Base-by-base conservation (phyloP, 2,888 invertebrate genomes). In the Drosophila heteroneura region DNA sequence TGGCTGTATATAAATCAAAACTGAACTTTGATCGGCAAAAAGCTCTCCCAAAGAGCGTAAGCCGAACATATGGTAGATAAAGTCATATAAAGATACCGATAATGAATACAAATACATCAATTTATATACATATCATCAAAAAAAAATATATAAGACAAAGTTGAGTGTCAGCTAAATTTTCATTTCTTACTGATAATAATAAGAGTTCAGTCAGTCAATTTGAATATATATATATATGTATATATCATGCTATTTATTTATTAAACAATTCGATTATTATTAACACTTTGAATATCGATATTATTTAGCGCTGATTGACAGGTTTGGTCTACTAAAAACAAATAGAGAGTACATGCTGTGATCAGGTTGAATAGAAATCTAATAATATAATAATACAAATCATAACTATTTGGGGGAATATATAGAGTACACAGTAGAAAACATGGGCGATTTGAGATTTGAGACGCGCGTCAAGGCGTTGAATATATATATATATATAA, bases 181-280 rank as follows among this genome's bases (percentile, higher is more conserved):
- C 30, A 61, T 47, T 52, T 60, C 12, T 51, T 63, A 52, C 39
- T 28, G 57, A 76, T 76, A 60, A 53, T 32, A 54, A 6, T 19
- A 51, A 57, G 26, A 14, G 58, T 28, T 12, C 33, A 22, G 22
- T n/a, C n/a, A 5, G 44, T 22, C 35, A 39, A 16, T 26, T 22
- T 62, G 22, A 66, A 58, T 76, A 62, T 64, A 72, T 67, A 52
- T 44, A 22, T 47, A 22, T 26, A 16, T 47, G 16, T 47, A 49
- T 76, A 71, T 81, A 74, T 81, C 80, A 80, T 86, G 82, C 75
- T 86, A 85, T 86, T 84, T 74, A 79, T 82, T 81, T 75, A 85
- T 83, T 87, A 87, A 87, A 87, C 87, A 88, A 83, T 87, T 87
- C 89, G 89, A 88, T 83, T 88, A 87, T 82, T 86, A 87, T 85